Evolutionary conservation across 2,113 vertebrate genomes (phyloP).

Genomic region (Campylomormyrus numenius): DNA sequence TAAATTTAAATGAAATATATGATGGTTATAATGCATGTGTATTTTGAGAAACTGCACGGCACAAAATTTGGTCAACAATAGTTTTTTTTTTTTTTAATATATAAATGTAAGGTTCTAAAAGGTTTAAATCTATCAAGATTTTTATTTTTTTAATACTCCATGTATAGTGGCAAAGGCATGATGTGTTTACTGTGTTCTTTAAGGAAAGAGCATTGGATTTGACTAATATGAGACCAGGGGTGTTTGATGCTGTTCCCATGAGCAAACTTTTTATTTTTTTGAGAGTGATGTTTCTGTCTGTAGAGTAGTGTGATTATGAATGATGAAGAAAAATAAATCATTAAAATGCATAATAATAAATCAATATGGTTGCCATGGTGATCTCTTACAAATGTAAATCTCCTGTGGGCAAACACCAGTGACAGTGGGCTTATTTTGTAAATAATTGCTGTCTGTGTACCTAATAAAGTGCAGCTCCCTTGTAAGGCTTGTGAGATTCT

Average conservation of each 20-base stretch:
- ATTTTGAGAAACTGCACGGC: conserved; percentile 70
- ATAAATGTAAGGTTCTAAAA: conserved; percentile 38
- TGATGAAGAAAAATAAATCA: conserved; percentile 52
- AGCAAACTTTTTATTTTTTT: conserved; percentile 19
- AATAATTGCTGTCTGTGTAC: conserved; percentile 72
- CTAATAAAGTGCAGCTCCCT: conserved; percentile 76
- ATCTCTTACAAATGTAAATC: conserved; percentile 72
- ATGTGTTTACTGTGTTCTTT: conserved; percentile 66
- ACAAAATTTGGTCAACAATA: conserved; percentile 52
- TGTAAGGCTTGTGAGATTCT: conserved; percentile 48
- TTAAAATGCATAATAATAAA: conserved; percentile 62
- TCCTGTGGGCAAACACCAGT: conserved; percentile 59
- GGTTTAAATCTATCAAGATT: conserved; percentile 43
- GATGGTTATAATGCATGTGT: conserved; percentile 66
- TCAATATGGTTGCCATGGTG: conserved; percentile 77
- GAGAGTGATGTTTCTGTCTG: conserved; percentile 53
- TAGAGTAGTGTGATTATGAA: conserved; percentile 71
- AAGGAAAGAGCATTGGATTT: conserved; percentile 27
- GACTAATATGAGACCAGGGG: conserved; percentile 13
- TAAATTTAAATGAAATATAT: conserved; percentile 47
- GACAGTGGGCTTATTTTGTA: conserved; percentile 65
- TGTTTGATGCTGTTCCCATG: conserved; percentile 29
- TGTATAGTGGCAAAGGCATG: conserved; percentile 70
- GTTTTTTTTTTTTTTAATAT: conserved; percentile 59
- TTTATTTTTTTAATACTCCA: conserved; percentile 49